Conservation (phyloP, 2,113 vertebrate species). For the Dasyprocta punctata region DNA sequence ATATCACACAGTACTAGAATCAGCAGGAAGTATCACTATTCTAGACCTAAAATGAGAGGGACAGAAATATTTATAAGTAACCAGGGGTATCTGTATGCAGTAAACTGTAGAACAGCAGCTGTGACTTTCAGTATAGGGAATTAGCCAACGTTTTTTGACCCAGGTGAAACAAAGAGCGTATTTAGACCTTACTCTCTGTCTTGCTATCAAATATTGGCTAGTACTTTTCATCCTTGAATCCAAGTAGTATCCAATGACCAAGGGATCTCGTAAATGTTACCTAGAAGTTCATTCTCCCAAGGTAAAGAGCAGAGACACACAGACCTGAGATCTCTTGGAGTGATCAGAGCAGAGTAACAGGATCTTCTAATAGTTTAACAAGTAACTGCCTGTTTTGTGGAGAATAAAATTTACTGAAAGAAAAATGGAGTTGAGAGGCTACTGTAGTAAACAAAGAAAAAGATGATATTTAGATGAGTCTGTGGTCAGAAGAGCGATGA, state of each 20-base stretch:
- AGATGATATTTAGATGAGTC: background rate
- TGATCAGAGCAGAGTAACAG: background rate
- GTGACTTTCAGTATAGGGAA: background rate
- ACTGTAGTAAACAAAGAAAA: background rate
- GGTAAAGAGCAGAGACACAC: background rate
- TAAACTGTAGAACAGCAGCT: background rate
- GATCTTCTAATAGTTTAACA: background rate
- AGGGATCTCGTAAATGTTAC: background rate
- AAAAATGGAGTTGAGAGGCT: background rate
- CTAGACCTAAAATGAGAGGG: background rate
- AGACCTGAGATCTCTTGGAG: background rate
- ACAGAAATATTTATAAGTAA: background rate
- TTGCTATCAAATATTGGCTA: background rate
- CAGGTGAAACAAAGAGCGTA: background rate
- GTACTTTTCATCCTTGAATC: background rate
- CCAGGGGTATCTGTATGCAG: background rate
- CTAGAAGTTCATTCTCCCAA: background rate
- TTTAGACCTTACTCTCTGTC: background rate
- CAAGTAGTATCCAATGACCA: background rate
- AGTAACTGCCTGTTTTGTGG: background rate
- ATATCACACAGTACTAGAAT: background rate
- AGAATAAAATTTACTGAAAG: background rate
- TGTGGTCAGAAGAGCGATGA: background rate
- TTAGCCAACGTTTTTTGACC: background rate
- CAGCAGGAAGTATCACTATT: background rate